Conservation (phyloP, 2,797 vertebrate genomes). For the Parauchenoglanis ngamensis region DNA sequence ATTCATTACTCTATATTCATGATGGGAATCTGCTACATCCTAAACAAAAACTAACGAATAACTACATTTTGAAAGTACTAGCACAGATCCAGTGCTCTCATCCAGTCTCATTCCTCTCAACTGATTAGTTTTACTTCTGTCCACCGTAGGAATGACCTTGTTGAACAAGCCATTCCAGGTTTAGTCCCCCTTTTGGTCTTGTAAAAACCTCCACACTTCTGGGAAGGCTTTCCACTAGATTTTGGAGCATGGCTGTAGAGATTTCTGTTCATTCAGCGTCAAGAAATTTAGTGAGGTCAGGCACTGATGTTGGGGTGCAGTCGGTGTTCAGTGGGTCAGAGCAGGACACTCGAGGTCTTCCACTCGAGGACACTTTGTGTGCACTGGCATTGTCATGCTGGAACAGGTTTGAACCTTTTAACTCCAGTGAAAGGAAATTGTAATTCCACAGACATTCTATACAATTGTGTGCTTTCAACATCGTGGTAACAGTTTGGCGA, state of each 20-base stretch:
- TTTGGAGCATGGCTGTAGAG: background rate
- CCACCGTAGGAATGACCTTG: background rate
- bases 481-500: background rate
- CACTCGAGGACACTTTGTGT: background rate
- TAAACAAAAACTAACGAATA: background rate
- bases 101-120: background rate
- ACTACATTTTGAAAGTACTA: background rate
- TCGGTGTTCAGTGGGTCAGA: no score
- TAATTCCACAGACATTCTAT: background rate
- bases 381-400: background rate
- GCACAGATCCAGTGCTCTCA: background rate
- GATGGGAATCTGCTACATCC: background rate
- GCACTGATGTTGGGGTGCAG: background rate
- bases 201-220: background rate
- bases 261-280: background rate
- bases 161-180: background rate
- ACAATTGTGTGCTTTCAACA: background rate
- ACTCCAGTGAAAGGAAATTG: background rate
- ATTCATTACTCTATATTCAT: constrained; percentile 32
- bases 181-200: background rate
- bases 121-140: background rate
- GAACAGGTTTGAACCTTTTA: no score
- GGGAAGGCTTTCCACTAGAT: background rate
- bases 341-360: background rate
- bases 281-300: background rate